A percentile compares a stretch with the other conserved stretches of the same genome.
phyloP scores from a whole-genome alignment of 2,113 vertebrate genomes.

The Mugil cephalus region DNA sequence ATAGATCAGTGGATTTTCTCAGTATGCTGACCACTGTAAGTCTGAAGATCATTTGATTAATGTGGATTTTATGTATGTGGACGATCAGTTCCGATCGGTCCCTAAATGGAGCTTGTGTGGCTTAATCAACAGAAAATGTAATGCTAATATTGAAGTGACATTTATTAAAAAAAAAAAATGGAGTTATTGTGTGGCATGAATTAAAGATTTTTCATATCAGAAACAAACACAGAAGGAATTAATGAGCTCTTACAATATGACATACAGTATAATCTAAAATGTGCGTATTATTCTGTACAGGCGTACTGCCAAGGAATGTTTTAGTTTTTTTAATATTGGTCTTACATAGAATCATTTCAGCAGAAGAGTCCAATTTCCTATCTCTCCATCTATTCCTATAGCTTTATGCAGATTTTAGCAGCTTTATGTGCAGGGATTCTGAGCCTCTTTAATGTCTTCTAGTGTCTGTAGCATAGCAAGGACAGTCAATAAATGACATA shows the following conservation, averaged over 20 bases:
- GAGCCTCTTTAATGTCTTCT: not conserved
- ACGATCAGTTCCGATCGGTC: constrained; percentile 17
- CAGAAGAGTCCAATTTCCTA: not conserved
- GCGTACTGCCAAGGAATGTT: not conserved
- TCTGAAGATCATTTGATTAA: constrained; percentile 23
- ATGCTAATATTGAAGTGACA: constrained; percentile 7
- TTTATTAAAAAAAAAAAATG: constrained; percentile 31
- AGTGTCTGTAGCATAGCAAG: constrained; percentile 5
- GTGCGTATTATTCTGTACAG: not conserved
- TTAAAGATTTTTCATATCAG: constrained; percentile 32
- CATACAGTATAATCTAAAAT: not conserved
- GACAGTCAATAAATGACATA: constrained; percentile 8
- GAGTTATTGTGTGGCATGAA: constrained; percentile 1
- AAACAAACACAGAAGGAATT: constrained; percentile 1
- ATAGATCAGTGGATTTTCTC: constrained; percentile 18
- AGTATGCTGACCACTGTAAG: constrained; percentile 1
- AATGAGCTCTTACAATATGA: constrained; percentile 13
- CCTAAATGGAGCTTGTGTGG: constrained; percentile 4
- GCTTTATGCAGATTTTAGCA: constrained; percentile 11
- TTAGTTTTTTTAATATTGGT: constrained; percentile 12
- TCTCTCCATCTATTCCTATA: not conserved
- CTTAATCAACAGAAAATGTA: constrained; percentile 24
- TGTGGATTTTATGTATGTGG: constrained; percentile 15
- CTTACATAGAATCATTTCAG: not conserved
- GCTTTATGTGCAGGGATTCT: not conserved